These are phyloP conservation scores for Oithona nana DNA, from an alignment of 2,888 invertebrate genomes.

Conservation along the genomic window DNA sequence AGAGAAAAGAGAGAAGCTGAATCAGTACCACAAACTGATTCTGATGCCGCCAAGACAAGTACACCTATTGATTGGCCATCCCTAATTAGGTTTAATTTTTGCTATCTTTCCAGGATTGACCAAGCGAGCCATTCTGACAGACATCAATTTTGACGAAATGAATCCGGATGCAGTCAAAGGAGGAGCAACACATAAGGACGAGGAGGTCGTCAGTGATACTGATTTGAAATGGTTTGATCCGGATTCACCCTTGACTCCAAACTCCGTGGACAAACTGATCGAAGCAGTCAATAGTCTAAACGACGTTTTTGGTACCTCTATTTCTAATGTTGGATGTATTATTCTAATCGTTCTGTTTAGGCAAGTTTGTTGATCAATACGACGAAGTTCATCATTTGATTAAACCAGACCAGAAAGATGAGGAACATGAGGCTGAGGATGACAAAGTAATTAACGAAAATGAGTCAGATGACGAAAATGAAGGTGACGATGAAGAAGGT, in stretches of 20 bases:
- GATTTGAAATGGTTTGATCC: not conserved
- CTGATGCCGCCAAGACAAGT: not conserved
- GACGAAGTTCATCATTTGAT: no score
- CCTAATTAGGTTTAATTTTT: no score
- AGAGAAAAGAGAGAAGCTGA: not conserved
- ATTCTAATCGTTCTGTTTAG: no score
- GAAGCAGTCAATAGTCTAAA: not conserved
- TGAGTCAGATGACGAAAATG: no score
- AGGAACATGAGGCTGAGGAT: no score
- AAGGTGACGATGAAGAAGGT: not conserved
- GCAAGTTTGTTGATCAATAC: no score
- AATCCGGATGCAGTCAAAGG: no score
- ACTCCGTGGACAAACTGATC: not conserved
- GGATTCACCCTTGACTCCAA: not conserved
- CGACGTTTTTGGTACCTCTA: not conserved
- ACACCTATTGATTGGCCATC: not conserved
- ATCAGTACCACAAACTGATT: not conserved
- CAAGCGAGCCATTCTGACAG: not conserved
- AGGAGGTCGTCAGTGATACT: not conserved
- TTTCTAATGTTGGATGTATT: not conserved
- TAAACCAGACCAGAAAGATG: no score
- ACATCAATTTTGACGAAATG: no score
- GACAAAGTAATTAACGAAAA: not conserved
- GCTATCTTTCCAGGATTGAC: not conserved
- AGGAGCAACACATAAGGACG: not conserved